Base-by-base conservation (phyloP, 2,797 vertebrate genomes). In the Falco concolor region DNA sequence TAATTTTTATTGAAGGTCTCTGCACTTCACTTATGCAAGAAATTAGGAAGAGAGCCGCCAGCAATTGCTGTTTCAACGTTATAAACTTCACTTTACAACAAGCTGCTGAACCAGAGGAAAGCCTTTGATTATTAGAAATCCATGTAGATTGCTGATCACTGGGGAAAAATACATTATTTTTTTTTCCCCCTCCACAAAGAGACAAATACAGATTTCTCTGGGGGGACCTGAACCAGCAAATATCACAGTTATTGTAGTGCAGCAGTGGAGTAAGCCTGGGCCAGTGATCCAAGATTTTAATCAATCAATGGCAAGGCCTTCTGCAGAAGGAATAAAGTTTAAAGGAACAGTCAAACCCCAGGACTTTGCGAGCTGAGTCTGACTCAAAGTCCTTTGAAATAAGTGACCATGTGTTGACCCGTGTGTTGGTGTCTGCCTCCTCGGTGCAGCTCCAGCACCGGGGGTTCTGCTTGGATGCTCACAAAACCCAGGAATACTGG, bases 1-100 rank as follows among this genome's bases (percentile, higher is more conserved):
- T 90, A 78, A 87, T 97, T 97, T 94, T 93, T 93, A 82, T 84
- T 84, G 90, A 86, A 93, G 92, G 69, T 87, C 84, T 89, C 87
- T 75, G 38, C 61, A 59, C 64, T 96, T 94, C 32, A 57, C 84
- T 95, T 95, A 44, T 34, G 87, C 78, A 91, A 97, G 73, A 93
- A 91, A 90, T 91, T 63, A 81, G 63, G 69, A 87, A 92, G 78
- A 83, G 85, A 78, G 60, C 54, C 0, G 2, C 78, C 75, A 93
- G 73, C 49, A 91, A 14, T 28, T 2, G 5, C 53, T 67, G 40
- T 83, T 95, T 89, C 79, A 81, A 77, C 32, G 38, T 74, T 67
- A 89, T 20, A 60, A 92, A 90, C 82, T 70, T 74, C 22, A 32
- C 45, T 94, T 89, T 74, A 47, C 92, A 79, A 49, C 81, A 73